A percentile compares a stretch with the other conserved stretches of the same genome.
Evolutionary conservation across 2,888 invertebrate species (phyloP).

Genomic region (Dione juno): DNA sequence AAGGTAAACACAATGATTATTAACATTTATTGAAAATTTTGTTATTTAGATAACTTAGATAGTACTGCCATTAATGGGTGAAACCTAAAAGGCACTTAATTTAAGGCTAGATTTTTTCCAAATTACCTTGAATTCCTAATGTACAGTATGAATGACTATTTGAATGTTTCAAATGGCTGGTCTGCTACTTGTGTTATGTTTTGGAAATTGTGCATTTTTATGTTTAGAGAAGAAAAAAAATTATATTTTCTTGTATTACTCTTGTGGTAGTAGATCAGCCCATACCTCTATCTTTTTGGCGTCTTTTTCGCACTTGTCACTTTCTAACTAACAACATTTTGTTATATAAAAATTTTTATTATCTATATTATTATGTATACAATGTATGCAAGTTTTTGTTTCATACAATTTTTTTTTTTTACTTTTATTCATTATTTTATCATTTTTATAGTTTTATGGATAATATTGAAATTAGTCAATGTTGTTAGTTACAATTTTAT

Average conservation of each 20-base stretch:
- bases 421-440: not conserved
- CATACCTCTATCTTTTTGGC: constrained; percentile 33
- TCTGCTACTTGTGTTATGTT: constrained; percentile 59
- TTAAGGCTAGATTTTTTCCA: constrained; percentile 72
- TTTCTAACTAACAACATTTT: constrained; percentile 13
- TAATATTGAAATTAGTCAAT: constrained; percentile 5
- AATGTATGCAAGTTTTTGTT: not conserved
- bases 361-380: not conserved
- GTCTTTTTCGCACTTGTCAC: constrained; percentile 3
- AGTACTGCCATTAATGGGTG: constrained; percentile 50
- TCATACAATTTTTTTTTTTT: too few species aligned
- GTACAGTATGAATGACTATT: constrained; percentile 77
- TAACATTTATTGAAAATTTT: constrained; percentile 60
- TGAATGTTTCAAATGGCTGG: constrained; percentile 79
- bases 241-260: constrained; percentile 31
- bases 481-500: constrained; percentile 18
- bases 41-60: constrained; percentile 52
- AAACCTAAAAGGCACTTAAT: constrained; percentile 51
- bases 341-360: not conserved
- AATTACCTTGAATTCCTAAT: constrained; percentile 64
- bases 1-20: constrained; percentile 81
- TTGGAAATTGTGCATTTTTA: constrained; percentile 37
- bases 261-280: constrained; percentile 46
- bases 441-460: not conserved
- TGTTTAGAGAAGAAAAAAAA: constrained; percentile 33